These are phyloP conservation scores for Oligia strigilis DNA, from an alignment of 2,888 invertebrate species.

Conservation along the genomic window DNA sequence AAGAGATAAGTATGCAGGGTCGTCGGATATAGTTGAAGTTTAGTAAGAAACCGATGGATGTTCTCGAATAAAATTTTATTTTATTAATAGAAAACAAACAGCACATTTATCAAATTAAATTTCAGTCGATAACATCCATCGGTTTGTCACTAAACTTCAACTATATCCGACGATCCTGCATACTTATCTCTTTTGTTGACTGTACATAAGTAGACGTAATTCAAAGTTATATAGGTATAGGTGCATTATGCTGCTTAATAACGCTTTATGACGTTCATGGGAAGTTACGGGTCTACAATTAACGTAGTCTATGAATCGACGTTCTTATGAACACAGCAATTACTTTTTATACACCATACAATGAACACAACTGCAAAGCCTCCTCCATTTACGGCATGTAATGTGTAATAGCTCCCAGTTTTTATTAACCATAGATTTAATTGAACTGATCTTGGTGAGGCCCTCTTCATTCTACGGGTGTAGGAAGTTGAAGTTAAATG, in stretches of 20 bases:
- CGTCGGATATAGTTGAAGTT: too few relatives aligned
- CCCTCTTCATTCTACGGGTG: constrained; percentile 62
- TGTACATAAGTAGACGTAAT: background rate
- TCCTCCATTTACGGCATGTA: constrained; percentile 48
- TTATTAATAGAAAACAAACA: too few relatives aligned
- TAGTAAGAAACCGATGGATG: too few relatives aligned
- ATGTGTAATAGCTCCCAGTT: constrained; percentile 48
- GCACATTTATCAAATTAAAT: too few relatives aligned
- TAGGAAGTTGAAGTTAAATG: constrained; percentile 37
- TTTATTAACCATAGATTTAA: constrained; percentile 71
- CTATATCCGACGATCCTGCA: too few relatives aligned
- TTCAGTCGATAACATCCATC: too few relatives aligned
- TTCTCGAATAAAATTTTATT: too few relatives aligned
- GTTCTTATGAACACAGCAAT: constrained; percentile 13
- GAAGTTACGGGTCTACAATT: constrained; percentile 31
- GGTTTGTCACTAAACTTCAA: too few relatives aligned
- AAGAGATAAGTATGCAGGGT: too few relatives aligned
- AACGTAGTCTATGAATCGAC: constrained; percentile 24
- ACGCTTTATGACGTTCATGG: constrained; percentile 16
- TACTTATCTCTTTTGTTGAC: too few relatives aligned
- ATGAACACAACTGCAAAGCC: constrained; percentile 32
- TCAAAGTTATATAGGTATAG: background rate
- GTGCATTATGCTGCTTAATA: constrained; percentile 16
- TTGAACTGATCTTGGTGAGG: constrained; percentile 72
- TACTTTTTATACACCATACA: constrained; percentile 33